phyloP scores from a whole-genome alignment of 2,888 invertebrate genomes.

The Isotomurus palustris region DNA sequence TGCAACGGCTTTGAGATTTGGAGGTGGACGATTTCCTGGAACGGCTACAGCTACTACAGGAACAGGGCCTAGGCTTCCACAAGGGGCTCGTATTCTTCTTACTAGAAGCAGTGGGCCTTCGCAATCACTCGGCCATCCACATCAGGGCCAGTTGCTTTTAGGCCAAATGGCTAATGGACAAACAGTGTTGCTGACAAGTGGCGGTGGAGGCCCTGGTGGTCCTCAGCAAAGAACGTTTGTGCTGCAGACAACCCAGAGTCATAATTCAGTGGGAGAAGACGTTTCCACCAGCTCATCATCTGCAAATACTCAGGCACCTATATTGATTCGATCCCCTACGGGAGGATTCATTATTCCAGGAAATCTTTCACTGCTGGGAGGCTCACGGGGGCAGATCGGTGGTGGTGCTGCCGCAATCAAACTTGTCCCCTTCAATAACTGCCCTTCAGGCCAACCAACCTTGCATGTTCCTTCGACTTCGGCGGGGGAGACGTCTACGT shows the following conservation, averaged over 20 bases:
- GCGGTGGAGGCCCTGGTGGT: neutral
- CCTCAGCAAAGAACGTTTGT: neutral
- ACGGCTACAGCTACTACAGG: neutral
- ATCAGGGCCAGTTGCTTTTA: too few species aligned
- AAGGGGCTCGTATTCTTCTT: neutral
- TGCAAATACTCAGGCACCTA: constrained; percentile 20
- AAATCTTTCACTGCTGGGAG: constrained; percentile 38
- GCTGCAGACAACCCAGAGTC: neutral
- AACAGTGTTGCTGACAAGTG: constrained; percentile 44
- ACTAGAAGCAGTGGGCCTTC: too few species aligned
- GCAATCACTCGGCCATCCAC: constrained; percentile 1
- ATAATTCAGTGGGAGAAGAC: neutral
- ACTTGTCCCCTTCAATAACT: too few species aligned
- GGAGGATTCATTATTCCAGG: constrained; percentile 44
- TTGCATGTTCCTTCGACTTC: too few species aligned
- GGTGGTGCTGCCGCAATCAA: neutral
- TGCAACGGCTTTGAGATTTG: constrained; percentile 37
- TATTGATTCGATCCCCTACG: constrained; percentile 40
- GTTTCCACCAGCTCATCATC: neutral
- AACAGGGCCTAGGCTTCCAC: neutral
- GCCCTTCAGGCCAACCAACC: too few species aligned
- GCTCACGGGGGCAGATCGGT: constrained; percentile 34
- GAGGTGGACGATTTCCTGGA: constrained; percentile 35
- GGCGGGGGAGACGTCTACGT: too few species aligned
- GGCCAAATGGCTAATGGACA: constrained; percentile 43